phyloP scores from a whole-genome alignment of 2,797 vertebrate species.

The Erethizon dorsatum region DNA sequence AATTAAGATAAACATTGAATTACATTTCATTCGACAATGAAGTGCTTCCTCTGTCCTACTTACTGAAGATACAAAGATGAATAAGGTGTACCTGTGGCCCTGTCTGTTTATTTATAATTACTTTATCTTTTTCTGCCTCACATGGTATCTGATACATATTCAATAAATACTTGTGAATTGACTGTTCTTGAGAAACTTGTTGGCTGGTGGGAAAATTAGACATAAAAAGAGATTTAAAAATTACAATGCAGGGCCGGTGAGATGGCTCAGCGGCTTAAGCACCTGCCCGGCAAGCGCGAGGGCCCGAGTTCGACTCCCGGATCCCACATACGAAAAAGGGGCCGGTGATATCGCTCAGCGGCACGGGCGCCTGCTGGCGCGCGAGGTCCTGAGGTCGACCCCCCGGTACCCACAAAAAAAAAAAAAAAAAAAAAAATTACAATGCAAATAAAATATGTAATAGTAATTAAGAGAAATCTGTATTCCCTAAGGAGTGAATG shows the following conservation, averaged over 20 bases:
- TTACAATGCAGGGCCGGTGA: not conserved
- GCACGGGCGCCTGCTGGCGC: too few relatives aligned
- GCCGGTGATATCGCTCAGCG: too few relatives aligned
- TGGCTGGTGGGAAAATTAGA: not conserved
- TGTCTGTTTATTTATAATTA: not conserved
- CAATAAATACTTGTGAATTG: not conserved
- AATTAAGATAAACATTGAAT: slow-evolving; percentile 42
- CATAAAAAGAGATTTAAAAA: not conserved
- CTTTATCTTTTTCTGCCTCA: not conserved
- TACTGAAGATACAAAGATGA: slow-evolving; percentile 3
- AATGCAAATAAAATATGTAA: slow-evolving; percentile 28
- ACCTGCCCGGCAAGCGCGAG: too few relatives aligned
- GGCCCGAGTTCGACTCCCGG: too few relatives aligned
- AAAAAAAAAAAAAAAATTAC: too few relatives aligned
- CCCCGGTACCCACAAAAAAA: too few relatives aligned
- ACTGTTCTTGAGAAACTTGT: slow-evolving; percentile 58
- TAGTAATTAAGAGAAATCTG: slow-evolving; percentile 36
- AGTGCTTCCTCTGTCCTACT: slow-evolving; percentile 1
- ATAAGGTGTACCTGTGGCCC: not conserved
- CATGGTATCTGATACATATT: not conserved
- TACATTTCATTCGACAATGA: slow-evolving; percentile 16
- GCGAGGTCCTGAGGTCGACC: too few relatives aligned
- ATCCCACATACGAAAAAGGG: too few relatives aligned
- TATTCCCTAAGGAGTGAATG: not conserved
- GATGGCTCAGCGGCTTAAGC: too few relatives aligned